These are phyloP conservation scores for Eudyptes chrysolophus DNA, from an alignment of 2,113 vertebrate genomes.

Conservation along the genomic window DNA sequence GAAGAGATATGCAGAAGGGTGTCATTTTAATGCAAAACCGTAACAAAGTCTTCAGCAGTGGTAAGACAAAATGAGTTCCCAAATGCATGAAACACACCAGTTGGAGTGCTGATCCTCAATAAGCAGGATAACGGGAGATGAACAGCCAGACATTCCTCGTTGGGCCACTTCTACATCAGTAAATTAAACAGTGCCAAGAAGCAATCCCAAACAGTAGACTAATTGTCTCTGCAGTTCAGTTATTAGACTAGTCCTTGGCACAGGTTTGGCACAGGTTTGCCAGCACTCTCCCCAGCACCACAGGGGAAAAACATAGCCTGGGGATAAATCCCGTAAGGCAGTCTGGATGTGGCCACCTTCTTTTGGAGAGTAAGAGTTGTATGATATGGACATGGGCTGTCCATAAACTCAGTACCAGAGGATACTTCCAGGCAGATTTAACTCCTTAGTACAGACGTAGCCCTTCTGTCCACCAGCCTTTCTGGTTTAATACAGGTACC, in stretches of 20 bases:
- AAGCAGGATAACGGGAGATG: neutral
- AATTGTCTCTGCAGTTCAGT: neutral
- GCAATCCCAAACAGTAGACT: neutral
- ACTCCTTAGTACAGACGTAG: neutral
- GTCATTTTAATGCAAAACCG: neutral
- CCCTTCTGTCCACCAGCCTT: neutral
- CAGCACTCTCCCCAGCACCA: neutral
- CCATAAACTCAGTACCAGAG: neutral
- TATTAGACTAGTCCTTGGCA: neutral
- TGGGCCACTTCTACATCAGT: neutral
- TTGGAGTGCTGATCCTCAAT: neutral
- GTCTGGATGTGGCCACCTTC: neutral
- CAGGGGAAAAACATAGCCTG: neutral
- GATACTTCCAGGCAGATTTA: neutral
- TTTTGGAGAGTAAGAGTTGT: neutral
- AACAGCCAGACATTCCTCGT: neutral
- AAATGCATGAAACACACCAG: neutral
- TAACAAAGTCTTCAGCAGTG: neutral
- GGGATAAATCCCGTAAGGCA: neutral
- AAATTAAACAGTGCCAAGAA: neutral
- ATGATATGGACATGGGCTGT: neutral
- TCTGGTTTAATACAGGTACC: neutral
- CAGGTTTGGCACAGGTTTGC: neutral
- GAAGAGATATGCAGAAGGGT: neutral
- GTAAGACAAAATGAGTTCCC: neutral